Evolutionary conservation across 2,888 invertebrate genomes (phyloP), one percentile per base, ranked within the genome.

Genomic region (Xestia sexstrigata): DNA sequence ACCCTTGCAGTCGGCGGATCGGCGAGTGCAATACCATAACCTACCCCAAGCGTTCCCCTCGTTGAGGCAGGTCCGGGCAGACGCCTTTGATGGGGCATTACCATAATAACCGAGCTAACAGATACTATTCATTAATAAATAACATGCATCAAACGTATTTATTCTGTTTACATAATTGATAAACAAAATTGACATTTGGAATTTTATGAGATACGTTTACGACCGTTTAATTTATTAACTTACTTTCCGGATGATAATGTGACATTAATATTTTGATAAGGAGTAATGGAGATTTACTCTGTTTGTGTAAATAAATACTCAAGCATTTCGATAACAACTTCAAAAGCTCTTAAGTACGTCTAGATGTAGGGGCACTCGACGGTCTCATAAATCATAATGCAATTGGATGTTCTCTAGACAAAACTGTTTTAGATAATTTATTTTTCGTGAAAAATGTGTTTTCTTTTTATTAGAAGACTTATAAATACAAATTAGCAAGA

Each of bases 11-110:
- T 92, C 90, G 93, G 92, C 92, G 93, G 91, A 93, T 92, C 92
- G 93, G 93, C 93, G 93, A 94, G 93, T 96, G 95, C 96, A 96
- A 93, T 93, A 90, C 95, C 95, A 95, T 95, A 95, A 93, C 95
- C 96, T 95, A 95, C 95, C 95, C 94, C 93, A 95, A 95, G 93
- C 92, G 90, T 93, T 94, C 95, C 95, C 95, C 95, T 94, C 93
- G 92, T 92, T 93, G 94, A 91, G 95, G 93, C 91, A 94, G 95
- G 94, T 93, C 93, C 93, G 92, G 93, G 90, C 93, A 94, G 94
- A 94, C 94, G 93, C 92, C 92, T 94, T 94, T 95, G 94, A 95
- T 93, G 92, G 88, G 90, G 92, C 93, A 95, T 94, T 95, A 94
- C 92, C 94, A 94, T 95, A 94, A 95, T 94, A 94, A 94, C 93